A percentile compares a stretch with the other conserved stretches of the same genome.
phyloP scores from a whole-genome alignment of 1,140 invertebrate genomes.

The Callitettix versicolor region DNA sequence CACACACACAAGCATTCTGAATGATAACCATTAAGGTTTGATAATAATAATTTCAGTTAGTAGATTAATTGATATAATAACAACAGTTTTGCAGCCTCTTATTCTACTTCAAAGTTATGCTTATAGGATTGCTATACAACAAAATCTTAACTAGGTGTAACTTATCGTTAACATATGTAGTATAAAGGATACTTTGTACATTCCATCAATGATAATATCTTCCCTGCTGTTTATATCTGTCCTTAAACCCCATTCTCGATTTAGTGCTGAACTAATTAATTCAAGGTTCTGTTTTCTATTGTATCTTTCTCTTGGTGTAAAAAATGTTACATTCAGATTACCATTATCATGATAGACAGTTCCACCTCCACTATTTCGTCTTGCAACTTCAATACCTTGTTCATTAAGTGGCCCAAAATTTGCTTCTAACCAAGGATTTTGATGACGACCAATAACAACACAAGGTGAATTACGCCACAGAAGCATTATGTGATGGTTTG shows the following conservation, averaged over 20 bases:
- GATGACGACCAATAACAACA: slow-evolving; percentile 91
- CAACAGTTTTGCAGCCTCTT: too few relatives aligned
- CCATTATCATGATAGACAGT: slow-evolving; percentile 92
- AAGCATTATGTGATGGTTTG: slow-evolving; percentile 69
- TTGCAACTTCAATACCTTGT: slow-evolving; percentile 57
- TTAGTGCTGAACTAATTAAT: slow-evolving; percentile 67
- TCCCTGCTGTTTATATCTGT: slow-evolving; percentile 63
- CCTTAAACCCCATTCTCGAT: slow-evolving; percentile 65
- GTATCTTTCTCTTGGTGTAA: slow-evolving; percentile 65
- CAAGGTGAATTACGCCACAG: slow-evolving; percentile 87
- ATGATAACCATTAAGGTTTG: too few relatives aligned
- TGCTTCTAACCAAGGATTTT: slow-evolving; percentile 92
- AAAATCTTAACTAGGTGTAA: too few relatives aligned
- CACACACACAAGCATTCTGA: too few relatives aligned
- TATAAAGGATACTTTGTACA: slow-evolving; percentile 66
- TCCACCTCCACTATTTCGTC: slow-evolving; percentile 91
- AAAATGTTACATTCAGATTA: slow-evolving; percentile 87
- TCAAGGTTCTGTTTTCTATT: slow-evolving; percentile 76
- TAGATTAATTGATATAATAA: too few relatives aligned
- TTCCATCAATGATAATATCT: slow-evolving; percentile 68
- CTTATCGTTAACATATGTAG: too few relatives aligned
- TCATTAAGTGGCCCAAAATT: slow-evolving; percentile 50
- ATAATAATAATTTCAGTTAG: too few relatives aligned
- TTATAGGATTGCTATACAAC: too few relatives aligned
- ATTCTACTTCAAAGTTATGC: too few relatives aligned